These are phyloP conservation scores for Dufourea novaeangliae DNA, from an alignment of 1,140 invertebrate genomes.

Conservation along the genomic window DNA sequence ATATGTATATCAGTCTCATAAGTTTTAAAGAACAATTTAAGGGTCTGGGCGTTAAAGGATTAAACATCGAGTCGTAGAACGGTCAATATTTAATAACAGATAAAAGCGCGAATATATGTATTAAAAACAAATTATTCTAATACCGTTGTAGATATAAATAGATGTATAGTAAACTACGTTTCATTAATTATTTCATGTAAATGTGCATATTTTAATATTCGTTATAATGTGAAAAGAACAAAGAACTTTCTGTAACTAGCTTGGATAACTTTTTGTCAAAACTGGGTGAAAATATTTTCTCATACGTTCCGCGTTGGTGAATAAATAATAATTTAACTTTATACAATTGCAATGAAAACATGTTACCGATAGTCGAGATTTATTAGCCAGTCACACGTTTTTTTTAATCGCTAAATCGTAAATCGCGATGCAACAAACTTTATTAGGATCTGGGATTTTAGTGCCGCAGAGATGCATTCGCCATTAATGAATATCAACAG, in stretches of 20 bases:
- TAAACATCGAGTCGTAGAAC: no score
- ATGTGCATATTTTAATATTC: no score
- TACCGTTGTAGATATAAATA: no score
- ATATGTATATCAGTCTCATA: no score
- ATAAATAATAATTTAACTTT: neutral
- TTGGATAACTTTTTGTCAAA: neutral
- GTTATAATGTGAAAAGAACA: no score
- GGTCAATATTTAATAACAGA: no score
- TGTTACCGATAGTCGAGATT: neutral
- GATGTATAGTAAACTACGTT: no score
- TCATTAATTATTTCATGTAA: no score
- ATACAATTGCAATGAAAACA: neutral
- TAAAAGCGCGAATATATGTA: no score
- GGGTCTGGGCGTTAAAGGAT: no score
- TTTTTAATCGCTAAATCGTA: neutral
- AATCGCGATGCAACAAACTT: slow-evolving; percentile 16
- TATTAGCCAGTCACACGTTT: neutral
- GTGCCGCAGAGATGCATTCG: neutral
- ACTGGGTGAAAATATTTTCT: neutral
- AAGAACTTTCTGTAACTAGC: neutral
- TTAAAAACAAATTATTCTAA: no score
- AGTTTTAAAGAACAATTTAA: no score
- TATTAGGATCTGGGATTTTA: slow-evolving; percentile 17
- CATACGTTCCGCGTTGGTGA: neutral
- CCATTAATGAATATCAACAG: slow-evolving; percentile 42